Evolutionary conservation across 2,888 invertebrate genomes (phyloP), one percentile per base, ranked within the genome.

Genomic region (Phanerotoma sp.): DNA sequence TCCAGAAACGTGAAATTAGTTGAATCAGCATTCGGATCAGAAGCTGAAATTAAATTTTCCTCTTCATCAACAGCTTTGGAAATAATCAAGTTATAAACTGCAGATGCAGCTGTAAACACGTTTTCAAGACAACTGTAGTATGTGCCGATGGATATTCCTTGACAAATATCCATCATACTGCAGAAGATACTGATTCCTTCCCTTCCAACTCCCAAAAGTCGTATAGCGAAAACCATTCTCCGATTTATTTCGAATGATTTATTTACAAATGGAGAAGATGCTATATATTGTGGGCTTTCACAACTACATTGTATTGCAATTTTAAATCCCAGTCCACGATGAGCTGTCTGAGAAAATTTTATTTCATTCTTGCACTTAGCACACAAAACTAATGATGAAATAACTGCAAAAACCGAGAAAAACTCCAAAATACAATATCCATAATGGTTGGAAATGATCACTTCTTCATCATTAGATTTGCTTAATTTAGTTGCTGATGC

Each of bases 401-500:
- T 20, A 13, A 28, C 20, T 13, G 33, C 5, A 51, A 56, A 56
- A 28, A 53, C 38, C 9, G 49, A n/a, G 15, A 22, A 45, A 44
- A 56, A 56, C 18, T 63, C 51, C 22, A 61, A 55, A 58, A 65
- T 47, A 41, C 63, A 61, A 40, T 62, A 63, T 6, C 57, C 62
- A 21, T 52, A 60, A 60, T 56, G 57, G 15, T 52, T 51, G 4
- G 55, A 35, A 32, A 58, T 51, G 3, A 57, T 51, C 16, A 63
- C 54, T 33, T 64, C 56, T 16, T 54, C 55, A 30, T 62, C 48
- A n/a, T n/a, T 33, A 5, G 59, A 54, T 16, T 51, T 56, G 25
- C 21, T 58, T 25, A 62, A 56, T 56, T 65, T 64, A 38, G 57
- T 52, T 33, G 65, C 62, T 18, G 61, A 61, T 59, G 62, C 55